These are phyloP conservation scores for Radopholus similis DNA, from an alignment of 1,140 invertebrate genomes.

Conservation along the genomic window DNA sequence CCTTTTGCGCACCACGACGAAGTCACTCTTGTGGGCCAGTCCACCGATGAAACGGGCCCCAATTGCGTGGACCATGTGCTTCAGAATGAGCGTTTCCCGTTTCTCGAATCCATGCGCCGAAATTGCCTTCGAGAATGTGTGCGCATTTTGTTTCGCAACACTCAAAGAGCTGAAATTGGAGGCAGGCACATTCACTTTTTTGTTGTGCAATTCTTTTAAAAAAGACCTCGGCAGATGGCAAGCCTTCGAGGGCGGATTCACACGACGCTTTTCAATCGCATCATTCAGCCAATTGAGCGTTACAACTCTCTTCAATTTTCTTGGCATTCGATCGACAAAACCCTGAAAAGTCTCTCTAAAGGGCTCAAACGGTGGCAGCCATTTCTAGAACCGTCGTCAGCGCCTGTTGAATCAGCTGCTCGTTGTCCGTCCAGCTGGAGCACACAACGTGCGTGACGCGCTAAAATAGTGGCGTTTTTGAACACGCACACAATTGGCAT, in stretches of 20 bases:
- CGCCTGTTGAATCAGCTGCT: conserved; percentile 13
- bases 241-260: conserved; percentile 21
- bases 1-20: conserved; percentile 10
- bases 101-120: conserved; percentile 23
- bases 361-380: no score
- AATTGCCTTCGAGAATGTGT: conserved; percentile 19
- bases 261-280: conserved; percentile 14
- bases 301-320: conserved; percentile 14
- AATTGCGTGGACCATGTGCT: conserved; percentile 24
- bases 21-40: conserved; percentile 16
- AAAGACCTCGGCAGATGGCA: conserved; percentile 21
- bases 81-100: conserved; percentile 8
- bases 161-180: neutral
- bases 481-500: neutral
- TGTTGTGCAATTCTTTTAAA: neutral
- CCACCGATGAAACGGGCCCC: conserved; percentile 22
- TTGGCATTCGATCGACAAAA: conserved; percentile 10
- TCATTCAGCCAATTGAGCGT: conserved; percentile 28
- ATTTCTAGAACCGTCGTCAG: neutral
- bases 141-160: neutral
- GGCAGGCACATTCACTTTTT: neutral
- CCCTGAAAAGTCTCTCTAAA: conserved; percentile 5
- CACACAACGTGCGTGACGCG: conserved; percentile 29
- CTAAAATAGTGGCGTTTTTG: neutral
- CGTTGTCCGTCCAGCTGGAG: conserved; percentile 17